These are phyloP conservation scores for Acleris sparsana DNA, from an alignment of 2,888 invertebrate species.

Conservation along the genomic window DNA sequence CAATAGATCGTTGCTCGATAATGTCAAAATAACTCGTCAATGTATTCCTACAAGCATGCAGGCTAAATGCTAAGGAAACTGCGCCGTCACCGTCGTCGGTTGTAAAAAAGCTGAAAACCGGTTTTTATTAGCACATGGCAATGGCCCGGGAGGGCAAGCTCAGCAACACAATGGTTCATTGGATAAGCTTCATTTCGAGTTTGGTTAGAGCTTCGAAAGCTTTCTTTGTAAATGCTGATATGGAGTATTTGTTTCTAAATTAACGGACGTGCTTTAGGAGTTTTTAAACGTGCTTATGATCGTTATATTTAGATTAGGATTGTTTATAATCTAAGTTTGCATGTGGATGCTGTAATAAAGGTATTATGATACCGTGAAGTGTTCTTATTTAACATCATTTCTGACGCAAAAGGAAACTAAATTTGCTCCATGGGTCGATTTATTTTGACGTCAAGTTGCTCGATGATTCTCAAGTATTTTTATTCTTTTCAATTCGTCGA, in stretches of 20 bases:
- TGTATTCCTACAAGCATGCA: no score
- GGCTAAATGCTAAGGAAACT: no score
- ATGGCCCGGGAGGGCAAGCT: conserved; percentile 56
- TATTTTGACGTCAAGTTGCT: no score
- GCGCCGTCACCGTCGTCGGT: conserved; percentile 43
- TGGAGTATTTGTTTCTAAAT: conserved; percentile 27
- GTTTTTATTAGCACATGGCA: conserved; percentile 66
- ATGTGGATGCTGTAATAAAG: no score
- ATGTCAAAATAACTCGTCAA: no score
- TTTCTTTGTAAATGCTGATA: conserved; percentile 28
- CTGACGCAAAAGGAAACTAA: no score
- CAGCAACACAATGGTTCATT: conserved; percentile 62
- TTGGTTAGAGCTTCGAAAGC: conserved; percentile 49
- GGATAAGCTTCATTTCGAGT: conserved; percentile 68
- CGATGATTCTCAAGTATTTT: no score
- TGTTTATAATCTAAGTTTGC: neutral
- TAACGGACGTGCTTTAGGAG: conserved; percentile 5
- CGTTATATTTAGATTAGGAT: neutral
- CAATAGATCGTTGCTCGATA: no score
- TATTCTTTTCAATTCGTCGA: no score
- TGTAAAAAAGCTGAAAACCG: conserved; percentile 53
- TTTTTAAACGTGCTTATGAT: neutral
- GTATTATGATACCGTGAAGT: no score
- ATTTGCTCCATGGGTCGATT: no score
- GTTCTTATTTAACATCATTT: no score